A percentile compares a stretch with the other conserved stretches of the same genome.
Conservation (phyloP, 2,888 invertebrate species). For the Chydorus sphaericus region DNA sequence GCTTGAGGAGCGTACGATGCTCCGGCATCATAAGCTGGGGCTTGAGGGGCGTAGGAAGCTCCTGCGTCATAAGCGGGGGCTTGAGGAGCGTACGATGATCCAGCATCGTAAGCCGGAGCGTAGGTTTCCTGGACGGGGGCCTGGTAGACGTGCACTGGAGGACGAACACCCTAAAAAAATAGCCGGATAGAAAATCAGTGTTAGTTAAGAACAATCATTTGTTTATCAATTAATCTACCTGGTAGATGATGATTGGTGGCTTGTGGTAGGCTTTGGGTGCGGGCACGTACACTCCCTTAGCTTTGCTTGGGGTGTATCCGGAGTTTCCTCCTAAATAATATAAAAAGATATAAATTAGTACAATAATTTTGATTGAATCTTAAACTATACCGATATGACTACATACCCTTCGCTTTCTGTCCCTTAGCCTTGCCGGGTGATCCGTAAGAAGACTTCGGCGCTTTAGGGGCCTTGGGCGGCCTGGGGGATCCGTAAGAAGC, state of each 20-base stretch:
- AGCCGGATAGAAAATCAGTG: too few relatives aligned
- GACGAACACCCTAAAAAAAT: conserved; percentile 26
- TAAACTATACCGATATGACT: too few relatives aligned
- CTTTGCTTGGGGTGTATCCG: conserved; percentile 10
- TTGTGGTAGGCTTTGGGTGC: conserved; percentile 23
- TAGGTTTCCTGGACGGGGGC: conserved; percentile 18
- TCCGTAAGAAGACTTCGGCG: conserved; percentile 17
- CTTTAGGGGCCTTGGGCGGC: conserved; percentile 14
- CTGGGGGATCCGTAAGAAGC: conserved; percentile 6
- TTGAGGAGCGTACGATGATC: background rate
- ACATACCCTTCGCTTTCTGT: too few relatives aligned
- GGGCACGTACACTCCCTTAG: conserved; percentile 22
- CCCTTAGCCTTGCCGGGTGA: conserved; percentile 16
- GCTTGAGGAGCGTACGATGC: background rate
- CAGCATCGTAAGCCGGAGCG: conserved; percentile 9
- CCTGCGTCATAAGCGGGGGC: background rate
- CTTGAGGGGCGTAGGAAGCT: background rate
- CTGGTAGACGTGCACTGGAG: conserved; percentile 29
- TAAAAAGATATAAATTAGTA: too few relatives aligned
- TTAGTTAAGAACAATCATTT: too few relatives aligned
- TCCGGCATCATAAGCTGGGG: conserved; percentile 10
- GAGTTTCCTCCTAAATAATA: conserved; percentile 11
- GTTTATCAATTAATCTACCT: too few relatives aligned
- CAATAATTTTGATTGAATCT: too few relatives aligned
- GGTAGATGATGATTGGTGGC: conserved; percentile 27